Percentiles rank a stretch among this genome's conserved stretches.
Conservation (phyloP, 1,140 invertebrate species). For the Fopius arisanus region DNA sequence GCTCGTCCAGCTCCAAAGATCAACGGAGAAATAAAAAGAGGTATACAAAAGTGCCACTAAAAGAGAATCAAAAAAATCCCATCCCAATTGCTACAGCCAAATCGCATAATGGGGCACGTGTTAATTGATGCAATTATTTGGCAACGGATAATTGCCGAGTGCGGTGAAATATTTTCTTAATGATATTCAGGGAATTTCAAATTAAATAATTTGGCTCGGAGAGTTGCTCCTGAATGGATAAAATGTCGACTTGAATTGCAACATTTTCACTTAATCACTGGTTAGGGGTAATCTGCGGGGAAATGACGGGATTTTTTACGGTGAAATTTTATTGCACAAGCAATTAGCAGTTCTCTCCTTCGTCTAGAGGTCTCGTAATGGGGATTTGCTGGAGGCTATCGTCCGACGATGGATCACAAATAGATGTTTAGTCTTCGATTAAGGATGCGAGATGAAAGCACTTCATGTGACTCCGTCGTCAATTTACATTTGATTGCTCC, state of each 20-base stretch:
- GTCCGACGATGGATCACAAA: not conserved
- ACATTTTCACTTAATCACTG: not conserved
- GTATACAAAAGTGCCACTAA: not conserved
- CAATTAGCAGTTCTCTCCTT: not conserved
- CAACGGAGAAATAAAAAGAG: not conserved
- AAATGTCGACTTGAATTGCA: not conserved
- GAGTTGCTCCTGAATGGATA: not conserved
- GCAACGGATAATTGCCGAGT: constrained; percentile 13
- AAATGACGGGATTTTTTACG: not conserved
- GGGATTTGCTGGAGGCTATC: not conserved
- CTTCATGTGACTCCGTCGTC: not conserved
- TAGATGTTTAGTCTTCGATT: not conserved
- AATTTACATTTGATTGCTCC: constrained; percentile 21
- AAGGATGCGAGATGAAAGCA: not conserved
- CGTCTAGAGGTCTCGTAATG: too few relatives aligned
- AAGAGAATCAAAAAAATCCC: not conserved
- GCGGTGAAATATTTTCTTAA: constrained; percentile 2
- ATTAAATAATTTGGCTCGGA: not conserved
- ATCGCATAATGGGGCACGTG: constrained; percentile 20
- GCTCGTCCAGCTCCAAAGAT: not conserved
- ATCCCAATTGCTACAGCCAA: constrained; percentile 14
- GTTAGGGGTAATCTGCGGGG: not conserved
- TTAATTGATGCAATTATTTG: constrained; percentile 27
- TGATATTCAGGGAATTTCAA: constrained; percentile 4
- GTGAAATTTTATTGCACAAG: not conserved